Base-by-base conservation (phyloP, 1,140 invertebrate species). In the Ericerus pela region DNA sequence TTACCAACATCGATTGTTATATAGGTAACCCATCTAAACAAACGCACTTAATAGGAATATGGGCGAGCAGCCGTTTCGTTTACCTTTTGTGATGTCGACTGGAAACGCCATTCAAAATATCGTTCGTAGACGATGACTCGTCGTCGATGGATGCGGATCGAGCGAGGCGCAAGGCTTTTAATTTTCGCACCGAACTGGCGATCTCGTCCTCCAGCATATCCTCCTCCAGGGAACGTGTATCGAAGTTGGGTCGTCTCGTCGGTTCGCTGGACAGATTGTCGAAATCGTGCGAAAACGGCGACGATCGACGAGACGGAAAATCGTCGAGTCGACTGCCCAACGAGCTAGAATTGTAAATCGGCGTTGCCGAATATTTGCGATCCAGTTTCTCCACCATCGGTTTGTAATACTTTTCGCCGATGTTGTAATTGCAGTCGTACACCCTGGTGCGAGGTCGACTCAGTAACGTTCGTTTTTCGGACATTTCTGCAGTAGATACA, bases 371-470 rank as follows among this genome's bases (percentile, higher is more conserved):
- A 60, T 76, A 76, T 68, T 84, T 84, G 54, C 80, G 74, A 66
- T 86, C 81, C 61, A 86, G 68, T 55, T 79, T 73, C 66, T 85
- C 81, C 20, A 86, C 72, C 60, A 82, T 78, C 12, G 80, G 76
- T 58, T 79, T 80, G 69, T 85, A 85, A 66, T 84, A 84, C 60
- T 79, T 82, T 66, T 85, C 79, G 38, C 82, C 82, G 66, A 82
- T 82, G 69, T 84, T 78, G 68, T 85, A 85, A 65, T 85, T 86
- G 67, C 81, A 83, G 63, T 84, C 80, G 64, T 86, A 85, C 59
- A 86, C 78, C 65, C 78, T 77, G 10, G 82, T 85, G 54, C 82
- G 75, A 26, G 59, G 59, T 38, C 59, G 56, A 18, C 53, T 56
- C 22, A 60, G 51, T 6, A 60, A 16, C 2, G 56, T 60, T 18